Conservation (phyloP, 2,797 vertebrate species). For the Loriculus beryllinus region DNA sequence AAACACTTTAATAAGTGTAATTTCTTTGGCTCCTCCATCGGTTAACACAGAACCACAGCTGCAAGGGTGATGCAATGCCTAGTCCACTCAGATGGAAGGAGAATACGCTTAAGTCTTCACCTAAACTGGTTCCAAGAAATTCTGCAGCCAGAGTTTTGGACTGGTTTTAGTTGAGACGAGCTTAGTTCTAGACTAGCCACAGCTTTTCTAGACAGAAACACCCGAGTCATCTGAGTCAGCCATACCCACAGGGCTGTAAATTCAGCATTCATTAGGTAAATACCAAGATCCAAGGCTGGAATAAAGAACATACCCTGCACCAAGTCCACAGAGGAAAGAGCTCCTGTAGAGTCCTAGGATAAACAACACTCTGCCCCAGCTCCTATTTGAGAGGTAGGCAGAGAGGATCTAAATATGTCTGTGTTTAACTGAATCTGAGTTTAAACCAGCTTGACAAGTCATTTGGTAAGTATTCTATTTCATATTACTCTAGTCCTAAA, state of each 20-base stretch:
- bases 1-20: not conserved
- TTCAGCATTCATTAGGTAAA: not conserved
- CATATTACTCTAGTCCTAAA: not conserved
- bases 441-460: not conserved
- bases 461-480: not conserved
- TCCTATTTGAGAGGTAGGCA: not conserved
- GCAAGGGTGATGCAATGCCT: not conserved
- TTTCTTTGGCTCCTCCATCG: not conserved
- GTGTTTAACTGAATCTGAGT: not conserved
- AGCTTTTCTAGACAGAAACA: not conserved
- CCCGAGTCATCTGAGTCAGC: not conserved
- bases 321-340: conserved; percentile 12
- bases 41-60: not conserved
- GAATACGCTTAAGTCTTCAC: not conserved
- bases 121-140: not conserved
- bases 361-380: not conserved
- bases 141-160: not conserved
- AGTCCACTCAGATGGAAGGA: not conserved
- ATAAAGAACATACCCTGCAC: not conserved
- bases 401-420: not conserved
- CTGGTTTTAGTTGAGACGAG: not conserved
- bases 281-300: not conserved
- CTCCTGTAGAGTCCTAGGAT: conserved; percentile 59
- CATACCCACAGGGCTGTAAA: not conserved
- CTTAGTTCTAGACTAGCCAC: not conserved